phyloP scores from a whole-genome alignment of 2,888 invertebrate species.

The Eupithecia inturbata region DNA sequence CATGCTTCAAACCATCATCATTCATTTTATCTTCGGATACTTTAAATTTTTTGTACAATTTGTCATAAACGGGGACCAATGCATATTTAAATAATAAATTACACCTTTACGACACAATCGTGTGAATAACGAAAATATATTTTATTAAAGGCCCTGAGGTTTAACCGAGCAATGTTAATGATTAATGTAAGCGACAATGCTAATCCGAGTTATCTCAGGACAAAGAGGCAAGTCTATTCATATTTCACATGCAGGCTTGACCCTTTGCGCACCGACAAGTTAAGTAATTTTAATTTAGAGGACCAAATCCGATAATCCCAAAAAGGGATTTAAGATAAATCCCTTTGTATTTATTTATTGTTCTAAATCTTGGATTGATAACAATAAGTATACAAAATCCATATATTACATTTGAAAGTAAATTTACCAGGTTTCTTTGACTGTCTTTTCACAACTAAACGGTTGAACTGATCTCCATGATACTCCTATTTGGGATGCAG shows the following conservation, averaged over 20 bases:
- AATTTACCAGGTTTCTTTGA: background rate
- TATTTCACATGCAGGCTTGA: conserved; percentile 78
- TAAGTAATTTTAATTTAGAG: conserved; percentile 29
- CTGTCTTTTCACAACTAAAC: background rate
- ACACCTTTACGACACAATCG: conserved; percentile 8
- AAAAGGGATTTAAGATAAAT: background rate
- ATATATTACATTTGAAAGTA: background rate
- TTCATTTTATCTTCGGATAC: too few species aligned
- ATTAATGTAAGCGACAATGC: conserved; percentile 75
- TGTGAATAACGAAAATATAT: conserved; percentile 23
- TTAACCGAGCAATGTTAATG: conserved; percentile 66
- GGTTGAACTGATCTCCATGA: background rate
- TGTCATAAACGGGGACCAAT: background rate
- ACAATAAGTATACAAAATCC: background rate
- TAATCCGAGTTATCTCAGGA: conserved; percentile 67
- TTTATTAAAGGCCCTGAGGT: conserved; percentile 49
- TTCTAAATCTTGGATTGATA: background rate
- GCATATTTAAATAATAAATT: conserved; percentile 25
- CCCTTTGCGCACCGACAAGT: conserved; percentile 64
- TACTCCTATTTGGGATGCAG: background rate
- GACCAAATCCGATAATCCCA: background rate
- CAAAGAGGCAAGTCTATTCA: conserved; percentile 76
- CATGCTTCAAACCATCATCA: background rate
- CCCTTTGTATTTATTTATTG: background rate
- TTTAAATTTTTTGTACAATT: background rate